phyloP scores from a whole-genome alignment of 1,140 invertebrate genomes.

The Diorhabda carinulata region DNA sequence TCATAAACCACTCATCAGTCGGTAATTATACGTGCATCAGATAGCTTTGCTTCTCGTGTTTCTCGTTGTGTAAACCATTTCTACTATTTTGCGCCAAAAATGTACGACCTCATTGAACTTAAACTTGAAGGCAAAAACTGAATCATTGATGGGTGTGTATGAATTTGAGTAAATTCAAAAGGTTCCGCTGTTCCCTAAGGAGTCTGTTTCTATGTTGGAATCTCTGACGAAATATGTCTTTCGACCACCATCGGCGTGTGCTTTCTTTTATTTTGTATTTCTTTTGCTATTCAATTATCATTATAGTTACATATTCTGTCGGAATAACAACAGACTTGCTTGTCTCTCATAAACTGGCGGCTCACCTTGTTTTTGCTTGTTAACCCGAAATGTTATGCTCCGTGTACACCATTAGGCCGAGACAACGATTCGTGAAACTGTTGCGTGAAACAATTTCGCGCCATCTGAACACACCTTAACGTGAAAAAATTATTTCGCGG shows the following conservation, averaged over 20 bases:
- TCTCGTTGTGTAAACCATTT: too few species aligned
- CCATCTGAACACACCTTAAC: background rate
- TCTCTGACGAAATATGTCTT: constrained; percentile 8
- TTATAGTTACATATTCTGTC: constrained; percentile 6
- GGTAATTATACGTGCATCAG: too few species aligned
- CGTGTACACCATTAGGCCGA: background rate
- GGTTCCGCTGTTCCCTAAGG: background rate
- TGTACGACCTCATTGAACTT: too few species aligned
- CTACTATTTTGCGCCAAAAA: too few species aligned
- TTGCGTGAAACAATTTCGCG: constrained; percentile 4
- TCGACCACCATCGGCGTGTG: constrained; percentile 3
- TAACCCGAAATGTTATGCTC: background rate
- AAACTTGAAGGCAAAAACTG: too few species aligned
- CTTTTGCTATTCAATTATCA: constrained; percentile 6
- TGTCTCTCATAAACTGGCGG: background rate
- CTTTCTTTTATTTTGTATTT: constrained; percentile 4
- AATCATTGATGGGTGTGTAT: too few species aligned
- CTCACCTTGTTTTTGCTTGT: background rate
- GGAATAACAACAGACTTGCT: background rate
- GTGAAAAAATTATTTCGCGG: too few species aligned
- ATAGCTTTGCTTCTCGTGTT: too few species aligned
- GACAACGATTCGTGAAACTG: background rate
- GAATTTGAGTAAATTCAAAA: background rate
- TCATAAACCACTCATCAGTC: too few species aligned
- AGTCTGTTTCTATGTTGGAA: constrained; percentile 5